Percentiles rank a stretch among this genome's conserved stretches.
Conservation (phyloP, 2,113 vertebrate species). For the Rhea americana region DNA sequence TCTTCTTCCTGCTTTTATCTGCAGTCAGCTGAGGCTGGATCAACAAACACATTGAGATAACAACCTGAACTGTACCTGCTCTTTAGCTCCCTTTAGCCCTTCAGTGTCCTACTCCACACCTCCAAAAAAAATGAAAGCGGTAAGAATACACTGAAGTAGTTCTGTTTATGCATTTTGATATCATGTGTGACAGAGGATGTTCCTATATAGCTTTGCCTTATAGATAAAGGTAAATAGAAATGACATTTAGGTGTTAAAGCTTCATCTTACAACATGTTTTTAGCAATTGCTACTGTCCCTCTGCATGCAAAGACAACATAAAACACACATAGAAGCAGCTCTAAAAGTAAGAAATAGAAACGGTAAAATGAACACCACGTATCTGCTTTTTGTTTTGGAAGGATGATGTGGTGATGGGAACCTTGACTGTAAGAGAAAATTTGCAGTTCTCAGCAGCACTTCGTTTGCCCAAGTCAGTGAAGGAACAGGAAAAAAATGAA, state of each 20-base stretch:
- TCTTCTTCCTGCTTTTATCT: background rate
- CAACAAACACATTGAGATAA: background rate
- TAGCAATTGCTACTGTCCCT: background rate
- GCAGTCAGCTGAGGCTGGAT: background rate
- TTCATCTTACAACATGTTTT: background rate
- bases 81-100: background rate
- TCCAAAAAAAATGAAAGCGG: background rate
- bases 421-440: constrained; percentile 93
- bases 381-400: constrained; percentile 40
- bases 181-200: background rate
- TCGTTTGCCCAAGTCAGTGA: constrained; percentile 83
- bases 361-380: background rate
- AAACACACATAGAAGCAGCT: background rate
- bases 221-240: background rate
- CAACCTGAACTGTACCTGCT: background rate
- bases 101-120: background rate
- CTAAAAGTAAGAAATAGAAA: background rate
- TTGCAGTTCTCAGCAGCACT: constrained; percentile 92
- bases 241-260: background rate
- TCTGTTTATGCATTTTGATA: background rate
- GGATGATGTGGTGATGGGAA: constrained; percentile 96
- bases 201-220: fast-evolving
- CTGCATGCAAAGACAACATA: background rate
- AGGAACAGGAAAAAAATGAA: constrained; percentile 81
- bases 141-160: background rate